Base-by-base conservation (phyloP, 1,140 invertebrate species). In the Portunus trituberculatus region DNA sequence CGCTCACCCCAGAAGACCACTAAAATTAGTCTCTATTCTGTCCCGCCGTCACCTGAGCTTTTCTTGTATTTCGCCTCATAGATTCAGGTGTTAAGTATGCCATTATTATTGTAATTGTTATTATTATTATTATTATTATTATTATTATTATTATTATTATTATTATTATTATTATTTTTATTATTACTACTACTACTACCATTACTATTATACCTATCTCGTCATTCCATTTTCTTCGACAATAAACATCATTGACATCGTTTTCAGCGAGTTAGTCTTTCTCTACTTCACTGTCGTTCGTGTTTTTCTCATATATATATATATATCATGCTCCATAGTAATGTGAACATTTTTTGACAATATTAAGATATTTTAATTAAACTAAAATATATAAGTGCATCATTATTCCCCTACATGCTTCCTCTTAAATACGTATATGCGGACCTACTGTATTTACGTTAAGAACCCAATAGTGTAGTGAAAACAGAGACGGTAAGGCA, bases 61-160 rank as follows among this genome's bases (percentile, higher is more conserved):
- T 39, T 2, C 39, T 39, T 6, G 39, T 39, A 39, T 39, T 39
- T 39, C 39, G 6, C 39, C 39, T 39, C 39, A 39, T 39, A 6
- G 39, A 6, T 39, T 39, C 39, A 6, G 39, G 6, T 39, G 39
- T 39, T 39, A 6, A 39, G 39, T 39, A 39, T 39, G 39, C 6
- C 39, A 39, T 39, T 39, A 39, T 39, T 39, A 91, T 48, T 48
- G 28, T 48, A 52, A 91, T n/a, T 48, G 20, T 12, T 76, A n/a
- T 25, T 76, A n/a, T 25, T 76, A 76, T 76, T n/a, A n/a, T 25
- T 76, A 76, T 25, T 76, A 76, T n/a, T 76, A 88, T 52, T 52
- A 52, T 48, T 91, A 46, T 91, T 4, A 48, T 91, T 91, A 14
- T 52, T n/a, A 91, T 91, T 29, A 91, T 91, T 25, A 48, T 91